Evolutionary conservation across 2,888 invertebrate species (phyloP).

Genomic region (Chrysolina oricalcia): DNA sequence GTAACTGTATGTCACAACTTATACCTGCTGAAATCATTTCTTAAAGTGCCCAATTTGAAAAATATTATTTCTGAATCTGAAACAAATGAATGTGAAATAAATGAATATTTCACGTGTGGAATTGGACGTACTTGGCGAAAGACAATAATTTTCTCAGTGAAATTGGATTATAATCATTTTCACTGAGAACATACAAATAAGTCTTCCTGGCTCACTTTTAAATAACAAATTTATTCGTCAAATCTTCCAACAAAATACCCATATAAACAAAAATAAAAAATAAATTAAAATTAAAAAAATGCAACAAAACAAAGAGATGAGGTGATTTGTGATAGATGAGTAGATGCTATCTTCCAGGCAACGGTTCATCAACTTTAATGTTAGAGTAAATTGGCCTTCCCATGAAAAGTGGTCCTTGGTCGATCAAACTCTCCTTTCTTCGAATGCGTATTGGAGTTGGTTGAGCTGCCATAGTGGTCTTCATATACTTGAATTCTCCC

Average conservation of each 20-base stretch:
- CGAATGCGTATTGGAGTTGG: conserved; percentile 67
- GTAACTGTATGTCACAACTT: too few relatives aligned
- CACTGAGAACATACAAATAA: neutral
- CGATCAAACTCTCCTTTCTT: conserved; percentile 71
- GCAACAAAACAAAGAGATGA: neutral
- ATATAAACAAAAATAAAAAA: conserved; percentile 16
- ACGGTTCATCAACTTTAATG: conserved; percentile 48
- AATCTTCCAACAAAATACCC: conserved; percentile 29
- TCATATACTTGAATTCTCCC: conserved; percentile 85
- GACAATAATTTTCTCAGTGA: too few relatives aligned
- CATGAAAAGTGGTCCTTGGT: conserved; percentile 79
- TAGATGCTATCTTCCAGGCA: conserved; percentile 35
- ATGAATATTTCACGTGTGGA: too few relatives aligned
- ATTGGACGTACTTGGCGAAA: too few relatives aligned
- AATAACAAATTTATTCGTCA: conserved; percentile 26
- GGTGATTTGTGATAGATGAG: neutral
- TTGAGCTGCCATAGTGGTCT: conserved; percentile 64
- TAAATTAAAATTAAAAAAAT: conserved; percentile 16
- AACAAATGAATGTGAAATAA: too few relatives aligned
- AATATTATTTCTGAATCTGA: too few relatives aligned
- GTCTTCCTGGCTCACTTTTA: neutral
- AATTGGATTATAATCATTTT: too few relatives aligned
- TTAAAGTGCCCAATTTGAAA: too few relatives aligned
- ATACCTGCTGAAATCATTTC: too few relatives aligned
- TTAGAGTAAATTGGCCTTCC: conserved; percentile 83